Evolutionary conservation across 37 sponge, comb jelly and placozoan species (phyloP), one percentile per base, ranked within the genome.

Genomic region (Ephydatia muelleri): DNA sequence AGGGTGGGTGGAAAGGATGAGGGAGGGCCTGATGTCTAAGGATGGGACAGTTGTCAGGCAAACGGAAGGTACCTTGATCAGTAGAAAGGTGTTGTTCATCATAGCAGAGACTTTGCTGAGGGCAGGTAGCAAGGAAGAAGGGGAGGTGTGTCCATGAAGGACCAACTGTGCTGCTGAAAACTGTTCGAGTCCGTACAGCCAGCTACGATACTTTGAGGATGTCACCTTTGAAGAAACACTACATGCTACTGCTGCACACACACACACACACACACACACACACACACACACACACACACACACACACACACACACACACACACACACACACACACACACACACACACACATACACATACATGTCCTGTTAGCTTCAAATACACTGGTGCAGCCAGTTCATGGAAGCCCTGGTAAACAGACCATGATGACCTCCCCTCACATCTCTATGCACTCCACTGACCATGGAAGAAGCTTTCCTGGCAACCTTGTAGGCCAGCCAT

Each of bases 381-480:
- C 13, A 90, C 66, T 19, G 86, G 75, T 22, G 43, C 81, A 30
- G 90, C 71, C 68, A 90, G 38, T 30, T 72, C 82, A 72, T 85
- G 90, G 73, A 80, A 85, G n/a, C 90, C 90, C 90, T 90, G 57
- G 29, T 21, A 33, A 12, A 57, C 22, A 78, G 30, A 80, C 64
- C 4, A 57, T 57, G 57, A 16, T 21, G 19, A 13, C 19, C 57
- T 57, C 57, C 57, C 12, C 57, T 14, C 12, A 14, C 57, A 14
- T 43, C 3, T 57, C 57, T n/a, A 73, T 2, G 23, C 21, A 0
- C 37, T 0, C 49, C 23, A 71, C 87, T 26, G 14, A 87, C 92
- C 89, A 87, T 84, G 49, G 70, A 75, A 38, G 88, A 86, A 39
- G 92, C 92, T 43, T 72, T 82, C 65, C 89, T 83, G 68, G 92